A percentile compares a stretch with the other conserved stretches of the same genome.
These are phyloP conservation scores for Lepidocolaptes lacrymiger DNA, from an alignment of 2,797 vertebrate genomes.

Conservation along the genomic window DNA sequence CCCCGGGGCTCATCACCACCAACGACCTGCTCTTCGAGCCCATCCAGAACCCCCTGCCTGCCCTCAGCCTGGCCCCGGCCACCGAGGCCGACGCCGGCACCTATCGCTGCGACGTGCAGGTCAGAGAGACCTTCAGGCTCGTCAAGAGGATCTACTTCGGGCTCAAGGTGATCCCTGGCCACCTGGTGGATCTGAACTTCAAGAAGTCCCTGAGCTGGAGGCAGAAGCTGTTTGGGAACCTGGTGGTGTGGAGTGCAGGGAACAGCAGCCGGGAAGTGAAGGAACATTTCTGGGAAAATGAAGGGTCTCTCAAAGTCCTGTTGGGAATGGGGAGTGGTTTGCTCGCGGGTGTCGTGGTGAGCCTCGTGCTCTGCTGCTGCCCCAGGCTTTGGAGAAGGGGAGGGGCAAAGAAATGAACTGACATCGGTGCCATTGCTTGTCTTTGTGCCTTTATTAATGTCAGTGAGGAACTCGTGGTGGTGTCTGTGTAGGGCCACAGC, in stretches of 20 bases:
- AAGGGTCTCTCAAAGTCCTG: neutral
- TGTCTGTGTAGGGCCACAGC: fast-evolving
- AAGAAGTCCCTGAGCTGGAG: slow-evolving; percentile 61
- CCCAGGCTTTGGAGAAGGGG: neutral
- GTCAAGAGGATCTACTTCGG: slow-evolving; percentile 87
- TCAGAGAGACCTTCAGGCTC: slow-evolving; percentile 46
- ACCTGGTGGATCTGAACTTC: slow-evolving; percentile 80
- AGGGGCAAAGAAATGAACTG: neutral
- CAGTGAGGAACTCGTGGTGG: fast-evolving
- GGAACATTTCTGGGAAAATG: fast-evolving
- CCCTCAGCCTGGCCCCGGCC: slow-evolving; percentile 50
- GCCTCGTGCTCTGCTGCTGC: neutral
- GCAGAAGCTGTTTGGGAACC: slow-evolving; percentile 37
- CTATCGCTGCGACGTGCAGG: slow-evolving; percentile 85
- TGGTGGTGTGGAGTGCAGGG: neutral
- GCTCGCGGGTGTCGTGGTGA: neutral
- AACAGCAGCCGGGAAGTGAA: fast-evolving
- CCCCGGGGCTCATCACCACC: slow-evolving; percentile 83
- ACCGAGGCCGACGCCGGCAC: slow-evolving; percentile 86
- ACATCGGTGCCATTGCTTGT: neutral
- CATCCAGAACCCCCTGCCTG: slow-evolving; percentile 3
- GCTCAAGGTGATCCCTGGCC: slow-evolving; percentile 77
- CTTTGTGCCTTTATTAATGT: neutral
- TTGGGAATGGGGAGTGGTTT: slow-evolving; percentile 26
- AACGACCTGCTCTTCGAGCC: slow-evolving; percentile 79